Conservation (phyloP, 2,797 vertebrate genomes). For the Galaxias olidus region DNA sequence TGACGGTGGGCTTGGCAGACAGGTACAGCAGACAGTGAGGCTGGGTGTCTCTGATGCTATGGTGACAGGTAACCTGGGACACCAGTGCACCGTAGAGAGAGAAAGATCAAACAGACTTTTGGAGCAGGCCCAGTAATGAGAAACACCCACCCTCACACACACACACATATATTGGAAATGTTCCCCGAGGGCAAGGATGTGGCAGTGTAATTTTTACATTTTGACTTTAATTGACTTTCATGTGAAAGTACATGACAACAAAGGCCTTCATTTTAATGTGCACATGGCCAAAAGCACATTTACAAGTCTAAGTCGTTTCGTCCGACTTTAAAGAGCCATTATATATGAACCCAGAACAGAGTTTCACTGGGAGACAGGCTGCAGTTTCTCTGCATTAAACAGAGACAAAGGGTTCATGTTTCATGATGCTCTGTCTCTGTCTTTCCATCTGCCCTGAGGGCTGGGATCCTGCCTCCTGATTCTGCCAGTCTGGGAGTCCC, state of each 20-base stretch:
- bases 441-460: too few species aligned
- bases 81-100: too few species aligned
- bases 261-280: not conserved
- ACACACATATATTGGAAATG: not conserved
- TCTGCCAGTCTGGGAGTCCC: too few species aligned
- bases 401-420: too few species aligned
- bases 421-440: too few species aligned
- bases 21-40: conserved; percentile 6
- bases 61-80: too few species aligned
- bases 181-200: not conserved
- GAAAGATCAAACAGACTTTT: not conserved
- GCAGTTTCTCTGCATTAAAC: too few species aligned
- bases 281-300: not conserved
- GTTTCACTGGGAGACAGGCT: too few species aligned
- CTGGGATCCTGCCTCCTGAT: too few species aligned
- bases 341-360: too few species aligned
- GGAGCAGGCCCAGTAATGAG: not conserved
- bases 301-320: not conserved
- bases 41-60: too few species aligned
- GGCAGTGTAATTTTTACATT: not conserved
- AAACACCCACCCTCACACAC: not conserved
- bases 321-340: too few species aligned
- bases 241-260: not conserved
- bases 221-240: conserved; percentile 2
- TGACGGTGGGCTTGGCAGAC: conserved; percentile 46